Evolutionary conservation across 2,113 vertebrate genomes (phyloP), one percentile per base, ranked within the genome.

Genomic region (Leptosomus discolor): DNA sequence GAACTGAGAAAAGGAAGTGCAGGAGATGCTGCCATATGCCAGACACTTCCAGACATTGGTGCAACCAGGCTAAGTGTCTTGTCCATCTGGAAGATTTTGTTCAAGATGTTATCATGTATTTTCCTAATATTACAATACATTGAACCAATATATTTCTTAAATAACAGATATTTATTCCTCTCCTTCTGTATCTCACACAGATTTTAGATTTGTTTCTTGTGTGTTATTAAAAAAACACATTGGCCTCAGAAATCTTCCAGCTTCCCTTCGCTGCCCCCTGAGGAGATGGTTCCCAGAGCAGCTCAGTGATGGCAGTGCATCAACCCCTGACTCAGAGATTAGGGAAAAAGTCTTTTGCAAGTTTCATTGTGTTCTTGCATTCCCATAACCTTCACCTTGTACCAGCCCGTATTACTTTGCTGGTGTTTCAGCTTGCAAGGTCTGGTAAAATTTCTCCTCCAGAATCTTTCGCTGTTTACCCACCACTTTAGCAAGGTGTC

Each of bases 401-500:
- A 64, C 39, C 50, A 84, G 17, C 39, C 24, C 7, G 4, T 36
- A 9, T 50, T 48, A 19, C 41, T 75, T 74, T 15, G 19, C 24
- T 29, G 37, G 4, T 70, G 41, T 83, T 61, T 19, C 0, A 0
- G 17, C 15, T 79, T 80, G 24, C 45, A 65, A 54, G 34, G 3
- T 61, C 17, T 41, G 30, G 14, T 64, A 45, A 36, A 43, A 69
- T 80, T 50, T 74, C 46, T 84, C 22, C 46, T 84, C 22, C 20
- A 39, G 22, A 26, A 15, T 80, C 32, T 71, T 77, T 58, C 0
- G 3, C 23, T 56, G 16, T 50, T 85, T 34, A 23, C 30, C 30
- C 34, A 18, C 2, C 0, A 1, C 43, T 79, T 34, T 27, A 39
- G 43, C 13, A 27, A 29, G 8, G 11, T 2, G 3, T 51, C 15